Evolutionary conservation across 2,888 invertebrate genomes (phyloP).

Genomic region (Phaonia tiefii): DNA sequence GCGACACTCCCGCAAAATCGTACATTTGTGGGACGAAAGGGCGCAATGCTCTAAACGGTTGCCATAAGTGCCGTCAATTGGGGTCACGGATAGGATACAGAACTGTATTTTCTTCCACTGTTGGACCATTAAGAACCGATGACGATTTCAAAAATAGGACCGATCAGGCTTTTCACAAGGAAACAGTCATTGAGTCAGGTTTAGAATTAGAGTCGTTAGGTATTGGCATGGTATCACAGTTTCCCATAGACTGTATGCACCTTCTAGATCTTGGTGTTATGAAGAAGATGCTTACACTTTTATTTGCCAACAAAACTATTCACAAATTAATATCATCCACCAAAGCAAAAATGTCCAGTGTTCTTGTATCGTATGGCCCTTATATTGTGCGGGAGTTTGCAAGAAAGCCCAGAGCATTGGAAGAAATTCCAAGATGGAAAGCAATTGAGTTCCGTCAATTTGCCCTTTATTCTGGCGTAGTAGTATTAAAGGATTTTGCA

Average conservation of each 20-base stretch:
- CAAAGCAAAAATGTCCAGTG: neutral
- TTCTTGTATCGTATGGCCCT: neutral
- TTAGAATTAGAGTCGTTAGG: neutral
- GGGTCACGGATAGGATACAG: neutral
- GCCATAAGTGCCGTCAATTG: neutral
- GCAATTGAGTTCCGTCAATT: neutral
- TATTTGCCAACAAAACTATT: neutral
- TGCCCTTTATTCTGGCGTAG: neutral
- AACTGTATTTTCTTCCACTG: neutral
- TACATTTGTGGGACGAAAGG: conserved; percentile 6
- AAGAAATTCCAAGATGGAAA: neutral
- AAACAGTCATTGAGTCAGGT: neutral
- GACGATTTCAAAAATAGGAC: neutral
- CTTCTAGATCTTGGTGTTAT: neutral
- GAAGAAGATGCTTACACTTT: neutral
- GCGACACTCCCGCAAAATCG: neutral
- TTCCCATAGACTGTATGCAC: neutral
- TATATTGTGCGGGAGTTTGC: too few relatives aligned
- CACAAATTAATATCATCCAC: neutral
- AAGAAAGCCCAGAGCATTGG: too few relatives aligned
- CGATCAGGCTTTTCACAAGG: neutral
- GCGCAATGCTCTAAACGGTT: neutral
- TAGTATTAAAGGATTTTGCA: neutral
- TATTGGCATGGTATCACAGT: conserved; percentile 8
- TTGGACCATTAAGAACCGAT: neutral